Evolutionary conservation across 2,888 invertebrate species (phyloP).

Genomic region (Branchipolynoe longqiensis): DNA sequence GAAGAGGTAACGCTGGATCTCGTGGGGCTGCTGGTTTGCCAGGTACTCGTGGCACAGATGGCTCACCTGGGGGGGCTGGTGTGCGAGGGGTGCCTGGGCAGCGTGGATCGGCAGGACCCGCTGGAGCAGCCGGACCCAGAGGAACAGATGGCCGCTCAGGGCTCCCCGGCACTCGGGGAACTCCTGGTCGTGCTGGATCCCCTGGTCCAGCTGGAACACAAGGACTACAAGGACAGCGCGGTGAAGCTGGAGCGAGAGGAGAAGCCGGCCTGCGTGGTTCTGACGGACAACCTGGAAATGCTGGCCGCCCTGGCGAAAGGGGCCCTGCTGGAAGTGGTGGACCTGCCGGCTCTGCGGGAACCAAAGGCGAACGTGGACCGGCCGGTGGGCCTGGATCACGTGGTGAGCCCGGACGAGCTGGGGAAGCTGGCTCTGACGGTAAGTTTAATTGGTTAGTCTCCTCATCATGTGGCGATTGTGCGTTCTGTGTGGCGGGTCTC

Average conservation of each 20-base stretch:
- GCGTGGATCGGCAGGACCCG: constrained; percentile 54
- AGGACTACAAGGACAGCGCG: constrained; percentile 58
- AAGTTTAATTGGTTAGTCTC: too few relatives aligned
- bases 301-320: constrained; percentile 53
- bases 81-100: constrained; percentile 83
- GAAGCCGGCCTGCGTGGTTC: constrained; percentile 46
- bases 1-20: constrained; percentile 71
- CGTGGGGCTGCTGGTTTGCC: constrained; percentile 47
- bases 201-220: constrained; percentile 52
- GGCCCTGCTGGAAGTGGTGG: constrained; percentile 61
- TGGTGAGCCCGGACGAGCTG: constrained; percentile 59
- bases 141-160: constrained; percentile 58
- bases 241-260: constrained; percentile 58
- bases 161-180: constrained; percentile 56
- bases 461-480: too few relatives aligned
- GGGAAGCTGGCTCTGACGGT: constrained; percentile 57
- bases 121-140: not conserved
- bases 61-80: constrained; percentile 63
- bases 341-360: constrained; percentile 62
- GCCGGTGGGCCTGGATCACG: constrained; percentile 62
- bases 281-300: constrained; percentile 48
- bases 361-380: constrained; percentile 63
- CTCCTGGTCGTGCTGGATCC: constrained; percentile 38
- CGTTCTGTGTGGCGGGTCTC: too few relatives aligned
- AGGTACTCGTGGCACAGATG: constrained; percentile 56